A percentile compares a stretch with the other conserved stretches of the same genome.
Conservation (phyloP, 2,888 invertebrate species). For the Lasius fuliginosus region DNA sequence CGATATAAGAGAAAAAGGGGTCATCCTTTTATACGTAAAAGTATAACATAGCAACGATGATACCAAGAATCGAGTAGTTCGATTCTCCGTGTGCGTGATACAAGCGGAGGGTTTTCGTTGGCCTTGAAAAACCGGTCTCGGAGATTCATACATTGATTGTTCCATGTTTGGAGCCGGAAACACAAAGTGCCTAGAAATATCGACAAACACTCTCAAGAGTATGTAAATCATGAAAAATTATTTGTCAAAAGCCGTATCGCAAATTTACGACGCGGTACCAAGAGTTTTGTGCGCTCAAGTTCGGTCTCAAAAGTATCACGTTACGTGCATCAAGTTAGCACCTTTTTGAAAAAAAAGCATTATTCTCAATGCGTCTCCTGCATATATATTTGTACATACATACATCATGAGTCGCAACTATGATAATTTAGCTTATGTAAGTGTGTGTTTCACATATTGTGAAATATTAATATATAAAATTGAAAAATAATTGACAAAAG, state of each 20-base stretch:
- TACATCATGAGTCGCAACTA: neutral
- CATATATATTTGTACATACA: neutral
- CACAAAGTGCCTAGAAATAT: conserved; percentile 21
- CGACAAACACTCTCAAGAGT: neutral
- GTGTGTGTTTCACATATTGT: neutral
- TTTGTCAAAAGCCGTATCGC: neutral
- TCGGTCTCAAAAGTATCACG: neutral
- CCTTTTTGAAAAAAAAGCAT: neutral
- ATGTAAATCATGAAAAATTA: neutral
- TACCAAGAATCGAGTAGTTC: neutral
- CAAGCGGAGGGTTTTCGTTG: conserved; percentile 60
- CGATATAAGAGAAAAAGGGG: neutral
- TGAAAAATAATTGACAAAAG: neutral
- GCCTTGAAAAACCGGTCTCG: conserved; percentile 72
- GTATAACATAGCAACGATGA: neutral
- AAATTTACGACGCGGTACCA: neutral
- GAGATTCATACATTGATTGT: conserved; percentile 62
- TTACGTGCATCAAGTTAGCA: too few relatives aligned
- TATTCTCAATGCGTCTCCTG: neutral
- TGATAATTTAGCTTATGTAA: neutral
- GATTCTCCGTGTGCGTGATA: conserved; percentile 12
- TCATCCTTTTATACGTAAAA: neutral
- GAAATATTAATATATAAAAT: neutral
- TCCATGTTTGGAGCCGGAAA: conserved; percentile 68
- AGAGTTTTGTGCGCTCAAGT: neutral